Evolutionary conservation across 2,797 vertebrate species (phyloP), one percentile per base, ranked within the genome.

Genomic region (Apogon talboti): DNA sequence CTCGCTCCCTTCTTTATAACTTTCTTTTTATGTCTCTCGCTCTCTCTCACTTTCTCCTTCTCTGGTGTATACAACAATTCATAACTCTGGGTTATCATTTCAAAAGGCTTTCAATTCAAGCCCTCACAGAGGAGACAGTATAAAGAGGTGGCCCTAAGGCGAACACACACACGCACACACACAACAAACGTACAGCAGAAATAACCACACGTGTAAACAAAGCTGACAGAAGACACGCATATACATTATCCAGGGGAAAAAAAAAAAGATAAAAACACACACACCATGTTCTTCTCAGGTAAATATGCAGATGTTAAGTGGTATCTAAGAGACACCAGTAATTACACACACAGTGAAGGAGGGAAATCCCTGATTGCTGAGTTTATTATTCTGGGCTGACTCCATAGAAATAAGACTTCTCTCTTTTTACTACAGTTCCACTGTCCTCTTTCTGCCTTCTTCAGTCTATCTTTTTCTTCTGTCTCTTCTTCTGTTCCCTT

Each of bases 31-130:
- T 11, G 30, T 68, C 67, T 75, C 48, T 60, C 18, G 0, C 49
- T 69, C 33, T 53, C 48, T 64, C 37, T 37, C 49, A 52, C 48
- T 37, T 21, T 28, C 43, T 48, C 56, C 41, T 66, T 75, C 74
- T 80, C 74, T 18, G 24, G 66, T 62, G 76, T 76, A 80, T 71
- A 75, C 72, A 83, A 43, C 73, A 78, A 82, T 89, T 89, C 81
- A 89, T 86, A 84, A 81, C 77, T 84, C 73, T 49, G 60, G 75
- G 80, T 87, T 87, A 91, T 88, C 74, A 86, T 90, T 89, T 91
- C 74, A 85, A 89, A 88, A 87, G 74, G 71, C 79, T 87, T 90
- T 90, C 83, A 84, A 74, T 88, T 81, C 41, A 1, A 78, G 63
- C 24, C 61, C 52, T 61, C 52, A 66, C 51, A 84, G 69, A 76